Percentiles rank a stretch among this genome's conserved stretches.
phyloP scores from a whole-genome alignment of 2,113 vertebrate genomes.

The Rhea americana region DNA sequence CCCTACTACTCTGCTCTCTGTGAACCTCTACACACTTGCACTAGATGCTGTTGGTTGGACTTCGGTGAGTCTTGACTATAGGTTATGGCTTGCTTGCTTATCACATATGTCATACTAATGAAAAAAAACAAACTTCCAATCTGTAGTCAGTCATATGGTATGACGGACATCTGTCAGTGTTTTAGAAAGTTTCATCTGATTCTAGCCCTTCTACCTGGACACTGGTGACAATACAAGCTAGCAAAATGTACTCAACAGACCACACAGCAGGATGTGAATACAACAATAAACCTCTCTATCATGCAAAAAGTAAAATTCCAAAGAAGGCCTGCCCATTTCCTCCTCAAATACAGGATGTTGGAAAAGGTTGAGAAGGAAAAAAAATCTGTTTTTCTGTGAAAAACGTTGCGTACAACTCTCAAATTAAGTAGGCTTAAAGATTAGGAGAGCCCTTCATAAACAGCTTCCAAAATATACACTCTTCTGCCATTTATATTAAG shows the following conservation, averaged over 20 bases:
- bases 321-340: background rate
- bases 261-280: background rate
- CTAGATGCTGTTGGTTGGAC: background rate
- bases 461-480: background rate
- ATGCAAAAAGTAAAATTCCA: background rate
- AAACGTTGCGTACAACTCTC: background rate
- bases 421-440: background rate
- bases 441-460: background rate
- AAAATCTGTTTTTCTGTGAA: rapidly evolving
- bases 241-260: background rate
- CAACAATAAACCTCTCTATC: background rate
- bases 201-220: background rate
- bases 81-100: background rate
- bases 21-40: background rate
- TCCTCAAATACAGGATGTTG: background rate
- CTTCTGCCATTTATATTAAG: background rate
- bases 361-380: background rate
- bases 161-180: background rate
- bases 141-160: background rate
- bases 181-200: background rate
- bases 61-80: background rate
- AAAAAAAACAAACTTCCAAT: background rate
- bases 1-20: background rate
- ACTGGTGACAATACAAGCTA: background rate
- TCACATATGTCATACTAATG: background rate